phyloP scores from a whole-genome alignment of 2,113 vertebrate species.

The Corythornis cristatus region DNA sequence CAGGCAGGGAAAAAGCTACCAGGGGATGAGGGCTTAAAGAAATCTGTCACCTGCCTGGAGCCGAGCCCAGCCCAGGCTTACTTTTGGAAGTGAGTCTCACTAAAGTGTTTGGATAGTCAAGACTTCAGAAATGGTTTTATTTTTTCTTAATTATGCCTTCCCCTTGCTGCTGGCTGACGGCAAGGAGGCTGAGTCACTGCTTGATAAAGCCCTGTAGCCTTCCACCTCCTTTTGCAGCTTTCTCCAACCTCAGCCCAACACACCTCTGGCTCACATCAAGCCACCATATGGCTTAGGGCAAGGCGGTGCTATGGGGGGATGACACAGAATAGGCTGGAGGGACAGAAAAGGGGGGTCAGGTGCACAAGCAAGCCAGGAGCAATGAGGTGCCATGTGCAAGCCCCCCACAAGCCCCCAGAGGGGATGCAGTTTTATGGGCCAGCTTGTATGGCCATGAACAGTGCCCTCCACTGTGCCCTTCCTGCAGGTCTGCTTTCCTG shows the following conservation, averaged over 20 bases:
- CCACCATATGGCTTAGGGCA: not conserved
- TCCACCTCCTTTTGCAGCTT: not conserved
- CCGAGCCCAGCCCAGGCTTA: not conserved
- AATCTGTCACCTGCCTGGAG: not conserved
- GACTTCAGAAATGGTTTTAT: not conserved
- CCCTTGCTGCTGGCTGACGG: not conserved
- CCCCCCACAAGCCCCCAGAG: rapidly evolving
- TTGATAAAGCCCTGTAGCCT: not conserved
- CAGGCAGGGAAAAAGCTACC: not conserved
- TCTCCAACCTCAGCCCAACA: not conserved
- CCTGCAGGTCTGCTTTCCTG: rapidly evolving
- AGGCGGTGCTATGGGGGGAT: not conserved
- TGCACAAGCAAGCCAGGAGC: not conserved
- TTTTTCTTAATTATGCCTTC: not conserved
- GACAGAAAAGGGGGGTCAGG: rapidly evolving
- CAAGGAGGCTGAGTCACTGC: not conserved
- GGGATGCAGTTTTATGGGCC: not conserved
- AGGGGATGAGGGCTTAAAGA: not conserved
- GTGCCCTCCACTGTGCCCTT: not conserved
- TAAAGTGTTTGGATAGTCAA: not conserved
- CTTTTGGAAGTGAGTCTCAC: not conserved
- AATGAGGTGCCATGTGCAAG: not conserved
- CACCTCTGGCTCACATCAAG: rapidly evolving
- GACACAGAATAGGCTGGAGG: not conserved
- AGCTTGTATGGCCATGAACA: not conserved